Conservation (phyloP, 92 coral and sea anemone genomes). For the Siderastrea siderea region DNA sequence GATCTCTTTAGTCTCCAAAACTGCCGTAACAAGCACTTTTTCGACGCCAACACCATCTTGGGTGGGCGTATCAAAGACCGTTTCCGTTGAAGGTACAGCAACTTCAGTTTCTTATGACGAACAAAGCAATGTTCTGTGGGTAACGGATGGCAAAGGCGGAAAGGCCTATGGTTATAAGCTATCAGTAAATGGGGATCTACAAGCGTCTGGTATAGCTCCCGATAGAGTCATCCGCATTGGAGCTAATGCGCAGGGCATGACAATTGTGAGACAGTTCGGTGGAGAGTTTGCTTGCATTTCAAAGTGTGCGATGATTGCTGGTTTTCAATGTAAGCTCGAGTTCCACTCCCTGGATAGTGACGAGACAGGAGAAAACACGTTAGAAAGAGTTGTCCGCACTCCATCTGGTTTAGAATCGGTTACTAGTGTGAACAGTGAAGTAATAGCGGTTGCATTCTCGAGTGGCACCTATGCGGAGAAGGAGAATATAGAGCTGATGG, state of each 20-base stretch:
- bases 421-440: conserved; percentile 68
- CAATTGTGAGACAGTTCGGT: conserved; percentile 89
- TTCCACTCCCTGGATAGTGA: conserved; percentile 78
- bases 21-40: conserved; percentile 73
- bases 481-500: conserved; percentile 84
- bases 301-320: conserved; percentile 89
- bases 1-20: conserved; percentile 69
- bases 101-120: conserved; percentile 92
- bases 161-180: conserved; percentile 87
- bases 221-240: conserved; percentile 80
- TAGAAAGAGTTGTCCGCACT: conserved; percentile 91
- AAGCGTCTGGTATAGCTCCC: conserved; percentile 56
- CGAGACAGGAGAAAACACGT: conserved; percentile 79
- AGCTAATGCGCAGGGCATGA: conserved; percentile 88
- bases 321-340: conserved; percentile 96
- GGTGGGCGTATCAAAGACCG: conserved; percentile 60
- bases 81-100: conserved; percentile 73
- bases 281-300: conserved; percentile 87
- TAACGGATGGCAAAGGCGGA: conserved; percentile 75
- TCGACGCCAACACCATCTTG: conserved; percentile 73
- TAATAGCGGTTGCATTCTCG: conserved; percentile 80
- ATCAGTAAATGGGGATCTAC: conserved; percentile 82
- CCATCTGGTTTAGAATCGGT: conserved; percentile 97
- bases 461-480: conserved; percentile 94
- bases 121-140: conserved; percentile 81